A percentile compares a stretch with the other conserved stretches of the same genome.
Conservation (phyloP, 2,113 vertebrate species). For the Petaurus breviceps region DNA sequence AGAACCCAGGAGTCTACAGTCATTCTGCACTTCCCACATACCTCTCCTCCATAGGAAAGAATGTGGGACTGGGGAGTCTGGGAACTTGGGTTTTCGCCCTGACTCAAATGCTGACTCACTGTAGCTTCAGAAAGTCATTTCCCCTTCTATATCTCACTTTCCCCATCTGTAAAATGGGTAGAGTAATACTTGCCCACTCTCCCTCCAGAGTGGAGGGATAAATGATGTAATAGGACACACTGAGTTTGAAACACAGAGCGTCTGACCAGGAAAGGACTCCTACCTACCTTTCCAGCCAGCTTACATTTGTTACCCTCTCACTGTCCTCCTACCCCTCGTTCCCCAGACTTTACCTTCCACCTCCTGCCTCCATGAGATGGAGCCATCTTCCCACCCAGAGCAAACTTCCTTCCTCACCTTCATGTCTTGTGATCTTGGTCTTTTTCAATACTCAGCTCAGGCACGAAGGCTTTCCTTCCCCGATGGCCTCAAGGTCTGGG, state of each 20-base stretch:
- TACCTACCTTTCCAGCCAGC: not conserved
- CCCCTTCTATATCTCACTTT: not conserved
- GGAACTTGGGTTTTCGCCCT: not conserved
- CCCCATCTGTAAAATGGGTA: not conserved
- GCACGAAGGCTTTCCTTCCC: not conserved
- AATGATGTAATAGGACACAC: not conserved
- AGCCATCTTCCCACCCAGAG: not conserved
- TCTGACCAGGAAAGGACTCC: not conserved
- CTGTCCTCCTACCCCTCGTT: rapidly evolving
- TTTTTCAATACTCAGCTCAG: not conserved
- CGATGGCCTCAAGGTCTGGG: not conserved
- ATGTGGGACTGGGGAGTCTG: not conserved
- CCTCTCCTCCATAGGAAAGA: not conserved
- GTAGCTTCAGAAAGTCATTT: not conserved
- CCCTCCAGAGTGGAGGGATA: not conserved
- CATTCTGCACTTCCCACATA: not conserved
- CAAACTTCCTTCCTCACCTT: not conserved
- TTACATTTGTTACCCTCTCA: not conserved
- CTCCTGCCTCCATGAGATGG: too few species aligned
- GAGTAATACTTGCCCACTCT: not conserved
- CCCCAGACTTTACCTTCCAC: rapidly evolving
- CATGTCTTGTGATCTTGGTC: not conserved
- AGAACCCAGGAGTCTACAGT: not conserved
- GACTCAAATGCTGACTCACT: not conserved
- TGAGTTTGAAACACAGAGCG: not conserved